Base-by-base conservation (phyloP, 2,797 vertebrate species). In the Acanthornis magna region DNA sequence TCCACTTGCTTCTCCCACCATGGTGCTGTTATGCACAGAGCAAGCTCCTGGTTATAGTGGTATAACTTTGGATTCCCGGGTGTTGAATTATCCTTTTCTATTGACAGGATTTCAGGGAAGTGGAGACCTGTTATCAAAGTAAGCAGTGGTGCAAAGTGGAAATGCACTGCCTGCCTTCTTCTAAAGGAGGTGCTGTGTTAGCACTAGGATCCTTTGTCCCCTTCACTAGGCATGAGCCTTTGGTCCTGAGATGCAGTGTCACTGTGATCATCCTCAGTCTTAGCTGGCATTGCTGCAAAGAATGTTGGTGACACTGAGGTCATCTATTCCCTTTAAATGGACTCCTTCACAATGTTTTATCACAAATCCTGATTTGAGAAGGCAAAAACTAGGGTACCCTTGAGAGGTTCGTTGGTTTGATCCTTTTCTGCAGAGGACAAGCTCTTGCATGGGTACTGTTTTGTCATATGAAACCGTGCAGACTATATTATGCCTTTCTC, bases 71-170 rank as follows among this genome's bases (percentile, higher is more conserved):
- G 62, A 70, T 86, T 95, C 36, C 29, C 57, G n/a, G 21, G 22
- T 81, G 57, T 74, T 72, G 38, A 91, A 67, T 92, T 65, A 85
- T 55, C 71, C 42, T 65, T 91, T 85, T 87, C 74, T 63, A 43
- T 38, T 62, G 79, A 53, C 23, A 62, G 70, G 51, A 73, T 88
- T 89, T 81, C 79, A 79, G 34, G 51, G 70, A 84, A 86, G 60
- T 29, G 55, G 42, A 94, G 81, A 77, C 47, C 36, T 27, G 3
- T 60, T 73, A 66, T n/a, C 42, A 81, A 84, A 86, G 11, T 32
- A 73, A 88, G 58, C n/a, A 76, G 38, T 42, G 51, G 62, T 57
- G 29, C 1, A 1, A 80, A 40, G 73, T 72, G n/a, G 73, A 75
- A 83, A 36, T 36, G 62, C 3, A 3, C 36, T 85, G 45, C 47